phyloP scores from a whole-genome alignment of 2,797 vertebrate species.

The Limnodromus scolopaceus region DNA sequence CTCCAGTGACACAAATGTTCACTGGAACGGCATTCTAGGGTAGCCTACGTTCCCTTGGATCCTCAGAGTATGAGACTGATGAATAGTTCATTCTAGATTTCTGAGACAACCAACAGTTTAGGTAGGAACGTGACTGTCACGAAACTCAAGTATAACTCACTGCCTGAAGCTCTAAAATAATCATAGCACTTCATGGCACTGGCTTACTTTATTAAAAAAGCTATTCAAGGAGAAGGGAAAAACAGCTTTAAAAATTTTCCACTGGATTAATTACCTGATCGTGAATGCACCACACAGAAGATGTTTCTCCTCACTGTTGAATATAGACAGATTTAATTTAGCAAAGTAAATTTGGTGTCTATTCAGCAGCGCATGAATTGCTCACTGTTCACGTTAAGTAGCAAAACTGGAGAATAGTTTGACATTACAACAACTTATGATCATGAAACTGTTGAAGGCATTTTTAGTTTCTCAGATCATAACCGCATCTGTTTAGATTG shows the following conservation, averaged over 20 bases:
- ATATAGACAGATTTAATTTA: conserved; percentile 65
- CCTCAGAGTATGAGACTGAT: not conserved
- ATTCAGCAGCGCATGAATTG: conserved; percentile 54
- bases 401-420: conserved; percentile 59
- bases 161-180: not conserved
- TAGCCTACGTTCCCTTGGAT: not conserved
- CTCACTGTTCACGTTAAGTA: conserved; percentile 32
- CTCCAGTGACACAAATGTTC: not conserved
- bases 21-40: not conserved
- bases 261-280: conserved; percentile 65
- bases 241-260: conserved; percentile 60
- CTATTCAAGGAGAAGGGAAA: not conserved
- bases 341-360: conserved; percentile 50
- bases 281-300: not conserved
- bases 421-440: conserved; percentile 28
- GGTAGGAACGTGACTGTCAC: not conserved
- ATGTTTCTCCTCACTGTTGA: conserved; percentile 54
- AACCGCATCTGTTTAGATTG: conserved; percentile 40
- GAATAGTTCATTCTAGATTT: not conserved
- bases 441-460: conserved; percentile 19
- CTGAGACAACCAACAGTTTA: not conserved
- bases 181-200: not conserved
- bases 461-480: conserved; percentile 51
- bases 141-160: not conserved
- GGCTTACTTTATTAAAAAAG: conserved; percentile 17